These are phyloP conservation scores for Athalia cordata DNA, from an alignment of 2,888 invertebrate genomes.

Conservation along the genomic window DNA sequence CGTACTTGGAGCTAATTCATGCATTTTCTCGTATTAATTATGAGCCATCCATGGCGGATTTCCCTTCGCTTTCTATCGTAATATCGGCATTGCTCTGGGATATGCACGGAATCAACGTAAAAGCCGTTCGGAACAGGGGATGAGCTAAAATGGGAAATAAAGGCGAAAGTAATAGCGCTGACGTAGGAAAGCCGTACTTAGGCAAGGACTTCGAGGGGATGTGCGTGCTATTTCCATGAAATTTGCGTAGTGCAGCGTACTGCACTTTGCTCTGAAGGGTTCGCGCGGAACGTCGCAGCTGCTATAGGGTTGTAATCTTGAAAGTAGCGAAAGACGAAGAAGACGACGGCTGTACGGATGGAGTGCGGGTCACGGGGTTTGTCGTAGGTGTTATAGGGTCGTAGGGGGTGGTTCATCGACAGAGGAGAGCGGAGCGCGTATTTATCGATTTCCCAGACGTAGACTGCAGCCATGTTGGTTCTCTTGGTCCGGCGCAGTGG, in stretches of 20 bases:
- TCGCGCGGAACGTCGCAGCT: background rate
- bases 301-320: background rate
- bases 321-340: constrained; percentile 3
- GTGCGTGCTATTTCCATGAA: constrained; percentile 35
- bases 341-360: constrained; percentile 1
- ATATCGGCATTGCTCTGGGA: too few relatives aligned
- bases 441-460: constrained; percentile 47
- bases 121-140: too few relatives aligned
- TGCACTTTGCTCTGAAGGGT: constrained; percentile 21
- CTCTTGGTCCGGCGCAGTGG: constrained; percentile 64
- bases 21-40: too few relatives aligned
- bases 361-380: constrained; percentile 36
- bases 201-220: constrained; percentile 13
- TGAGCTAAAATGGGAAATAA: too few relatives aligned
- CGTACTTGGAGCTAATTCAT: too few relatives aligned
- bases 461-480: constrained; percentile 62
- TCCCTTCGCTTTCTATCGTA: too few relatives aligned
- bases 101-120: too few relatives aligned
- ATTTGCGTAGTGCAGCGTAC: constrained; percentile 23
- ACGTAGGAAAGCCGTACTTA: background rate
- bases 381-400: constrained; percentile 32
- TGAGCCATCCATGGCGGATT: too few relatives aligned
- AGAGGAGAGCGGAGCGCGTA: constrained; percentile 66
- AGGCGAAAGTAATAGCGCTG: constrained; percentile 2
- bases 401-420: constrained; percentile 51